Evolutionary conservation across 2,797 vertebrate species (phyloP).

Genomic region (Danio tinwini): DNA sequence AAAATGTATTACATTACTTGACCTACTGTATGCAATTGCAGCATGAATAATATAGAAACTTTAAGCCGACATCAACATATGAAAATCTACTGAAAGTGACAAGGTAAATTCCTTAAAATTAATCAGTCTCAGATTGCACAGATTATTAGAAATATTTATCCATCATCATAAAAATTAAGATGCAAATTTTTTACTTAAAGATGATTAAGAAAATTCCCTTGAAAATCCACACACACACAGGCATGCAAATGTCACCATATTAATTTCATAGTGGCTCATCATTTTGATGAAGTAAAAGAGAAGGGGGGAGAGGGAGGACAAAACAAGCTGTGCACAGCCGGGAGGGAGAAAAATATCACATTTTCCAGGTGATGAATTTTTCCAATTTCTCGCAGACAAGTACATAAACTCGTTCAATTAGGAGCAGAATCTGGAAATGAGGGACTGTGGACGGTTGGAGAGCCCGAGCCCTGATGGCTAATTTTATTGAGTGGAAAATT

Average conservation of each 20-base stretch:
- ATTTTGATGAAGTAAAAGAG: slow-evolving; percentile 86
- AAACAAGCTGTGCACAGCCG: slow-evolving; percentile 84
- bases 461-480: slow-evolving; percentile 84
- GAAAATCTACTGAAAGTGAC: neutral
- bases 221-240: slow-evolving; percentile 20
- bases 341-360: slow-evolving; percentile 88
- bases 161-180: slow-evolving; percentile 15
- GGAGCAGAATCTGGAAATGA: slow-evolving; percentile 82
- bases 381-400: slow-evolving; percentile 93
- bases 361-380: slow-evolving; percentile 97
- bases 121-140: neutral
- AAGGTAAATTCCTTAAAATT: neutral
- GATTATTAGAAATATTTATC: neutral
- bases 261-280: slow-evolving; percentile 89
- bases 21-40: neutral
- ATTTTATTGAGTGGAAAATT: slow-evolving; percentile 99
- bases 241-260: slow-evolving; percentile 71
- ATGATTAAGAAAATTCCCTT: slow-evolving; percentile 7
- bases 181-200: neutral
- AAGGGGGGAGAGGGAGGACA: slow-evolving; percentile 58
- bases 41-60: neutral
- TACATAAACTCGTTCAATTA: slow-evolving; percentile 93
- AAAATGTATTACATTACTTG: neutral
- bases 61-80: neutral
- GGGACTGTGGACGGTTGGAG: slow-evolving; percentile 84